These are phyloP conservation scores for Pseudomyrmex pallidus DNA, from an alignment of 1,140 invertebrate species.

Conservation along the genomic window DNA sequence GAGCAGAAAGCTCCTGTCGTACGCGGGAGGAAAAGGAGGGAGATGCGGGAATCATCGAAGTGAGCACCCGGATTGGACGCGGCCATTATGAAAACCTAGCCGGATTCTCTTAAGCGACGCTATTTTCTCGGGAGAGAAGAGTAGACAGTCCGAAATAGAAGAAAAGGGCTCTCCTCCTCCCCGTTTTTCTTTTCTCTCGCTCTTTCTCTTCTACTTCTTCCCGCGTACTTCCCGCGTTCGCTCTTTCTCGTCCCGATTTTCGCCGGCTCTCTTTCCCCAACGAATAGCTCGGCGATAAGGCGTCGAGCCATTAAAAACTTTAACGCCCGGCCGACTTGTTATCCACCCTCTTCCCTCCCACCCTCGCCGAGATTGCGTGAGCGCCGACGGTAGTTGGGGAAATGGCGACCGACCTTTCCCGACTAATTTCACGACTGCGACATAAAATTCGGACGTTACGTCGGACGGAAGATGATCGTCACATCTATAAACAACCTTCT, in stretches of 20 bases:
- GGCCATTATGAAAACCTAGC: constrained; percentile 69
- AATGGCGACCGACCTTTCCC: constrained; percentile 57
- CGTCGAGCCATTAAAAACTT: constrained; percentile 76
- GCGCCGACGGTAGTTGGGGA: constrained; percentile 34
- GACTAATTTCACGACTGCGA: constrained; percentile 66
- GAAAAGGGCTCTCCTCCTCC: constrained; percentile 18
- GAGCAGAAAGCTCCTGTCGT: background rate
- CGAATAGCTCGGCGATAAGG: constrained; percentile 69
- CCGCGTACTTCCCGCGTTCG: background rate
- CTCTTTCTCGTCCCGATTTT: background rate
- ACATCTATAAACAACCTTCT: constrained; percentile 13
- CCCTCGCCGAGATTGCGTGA: constrained; percentile 53
- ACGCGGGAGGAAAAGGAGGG: background rate
- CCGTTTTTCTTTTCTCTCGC: background rate
- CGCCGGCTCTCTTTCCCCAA: constrained; percentile 23
- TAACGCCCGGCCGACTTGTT: constrained; percentile 66
- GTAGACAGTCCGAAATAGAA: constrained; percentile 68
- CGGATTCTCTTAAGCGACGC: constrained; percentile 69
- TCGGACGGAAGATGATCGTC: background rate
- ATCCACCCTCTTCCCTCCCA: background rate
- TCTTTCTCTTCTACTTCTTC: background rate
- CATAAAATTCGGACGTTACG: constrained; percentile 63
- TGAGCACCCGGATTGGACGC: constrained; percentile 40
- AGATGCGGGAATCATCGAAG: constrained; percentile 15
- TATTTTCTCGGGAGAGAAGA: constrained; percentile 68